A percentile compares a stretch with the other conserved stretches of the same genome.
phyloP scores from a whole-genome alignment of 2,888 invertebrate genomes.

The Orthonevra nobilis region DNA sequence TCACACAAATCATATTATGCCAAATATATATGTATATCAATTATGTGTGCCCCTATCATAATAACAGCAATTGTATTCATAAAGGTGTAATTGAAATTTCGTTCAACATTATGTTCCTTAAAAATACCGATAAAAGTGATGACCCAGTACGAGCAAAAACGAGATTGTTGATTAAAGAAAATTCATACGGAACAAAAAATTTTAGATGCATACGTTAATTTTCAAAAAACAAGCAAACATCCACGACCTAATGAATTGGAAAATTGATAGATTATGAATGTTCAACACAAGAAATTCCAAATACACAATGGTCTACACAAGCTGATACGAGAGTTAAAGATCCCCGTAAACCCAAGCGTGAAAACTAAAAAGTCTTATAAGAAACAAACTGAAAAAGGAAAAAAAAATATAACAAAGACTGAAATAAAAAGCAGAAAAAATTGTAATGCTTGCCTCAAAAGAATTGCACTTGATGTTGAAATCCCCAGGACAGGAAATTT shows the following conservation, averaged over 20 bases:
- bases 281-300: constrained; percentile 62
- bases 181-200: too few relatives aligned
- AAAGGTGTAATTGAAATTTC: too few relatives aligned
- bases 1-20: too few relatives aligned
- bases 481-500: constrained; percentile 84
- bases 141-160: too few relatives aligned
- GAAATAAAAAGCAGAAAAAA: constrained; percentile 68
- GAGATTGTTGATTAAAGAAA: too few relatives aligned
- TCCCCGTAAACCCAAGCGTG: constrained; percentile 1
- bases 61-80: too few relatives aligned
- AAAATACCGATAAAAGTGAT: too few relatives aligned
- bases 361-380: constrained; percentile 28
- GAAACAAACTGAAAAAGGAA: too few relatives aligned
- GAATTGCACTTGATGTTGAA: constrained; percentile 85
- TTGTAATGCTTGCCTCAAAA: constrained; percentile 81
- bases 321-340: constrained; percentile 12
- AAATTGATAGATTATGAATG: constrained; percentile 78
- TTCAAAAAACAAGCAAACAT: constrained; percentile 6
- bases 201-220: too few relatives aligned
- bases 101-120: too few relatives aligned
- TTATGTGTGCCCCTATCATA: too few relatives aligned
- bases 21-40: too few relatives aligned
- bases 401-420: constrained; percentile 35
- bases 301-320: neutral
- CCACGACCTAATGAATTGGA: constrained; percentile 76